Conservation (phyloP, 2,797 vertebrate genomes). For the Gobionotothen gibberifrons region DNA sequence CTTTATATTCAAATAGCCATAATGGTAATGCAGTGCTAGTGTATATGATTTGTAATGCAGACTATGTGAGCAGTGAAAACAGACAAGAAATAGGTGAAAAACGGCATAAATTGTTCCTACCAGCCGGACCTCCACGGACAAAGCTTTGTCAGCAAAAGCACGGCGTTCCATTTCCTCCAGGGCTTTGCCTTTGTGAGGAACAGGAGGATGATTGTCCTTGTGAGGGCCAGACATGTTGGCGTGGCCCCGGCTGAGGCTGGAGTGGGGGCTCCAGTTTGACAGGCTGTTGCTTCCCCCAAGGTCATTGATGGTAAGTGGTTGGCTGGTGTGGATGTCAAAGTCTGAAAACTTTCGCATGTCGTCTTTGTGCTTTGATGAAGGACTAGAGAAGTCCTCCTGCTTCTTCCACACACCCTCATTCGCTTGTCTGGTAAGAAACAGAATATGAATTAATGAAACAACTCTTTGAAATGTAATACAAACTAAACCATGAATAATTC, state of each 20-base stretch:
- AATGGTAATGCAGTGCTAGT: neutral
- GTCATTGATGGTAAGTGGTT: constrained; percentile 90
- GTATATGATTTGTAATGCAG: neutral
- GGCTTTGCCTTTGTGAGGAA: constrained; percentile 87
- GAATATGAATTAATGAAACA: constrained; percentile 17
- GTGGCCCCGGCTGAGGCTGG: constrained; percentile 72
- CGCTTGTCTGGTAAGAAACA: constrained; percentile 85
- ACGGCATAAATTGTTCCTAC: constrained; percentile 60
- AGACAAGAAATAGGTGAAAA: neutral
- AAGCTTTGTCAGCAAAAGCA: constrained; percentile 89
- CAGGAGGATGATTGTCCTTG: constrained; percentile 83
- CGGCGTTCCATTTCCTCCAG: constrained; percentile 89
- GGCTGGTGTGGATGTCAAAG: constrained; percentile 89
- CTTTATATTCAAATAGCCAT: constrained; percentile 11
- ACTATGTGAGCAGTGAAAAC: neutral
- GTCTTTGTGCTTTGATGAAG: constrained; percentile 89
- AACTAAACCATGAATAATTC: constrained; percentile 19
- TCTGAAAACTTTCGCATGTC: constrained; percentile 89
- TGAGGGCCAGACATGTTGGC: constrained; percentile 77
- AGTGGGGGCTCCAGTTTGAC: constrained; percentile 86
- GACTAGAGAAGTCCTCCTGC: constrained; percentile 86
- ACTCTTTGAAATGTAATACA: constrained; percentile 11
- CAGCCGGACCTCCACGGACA: constrained; percentile 93
- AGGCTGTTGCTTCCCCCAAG: constrained; percentile 79
- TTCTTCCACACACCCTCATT: constrained; percentile 92